Conservation (phyloP, 64 coral and sea anemone species). For the Actinia tenebrosa region DNA sequence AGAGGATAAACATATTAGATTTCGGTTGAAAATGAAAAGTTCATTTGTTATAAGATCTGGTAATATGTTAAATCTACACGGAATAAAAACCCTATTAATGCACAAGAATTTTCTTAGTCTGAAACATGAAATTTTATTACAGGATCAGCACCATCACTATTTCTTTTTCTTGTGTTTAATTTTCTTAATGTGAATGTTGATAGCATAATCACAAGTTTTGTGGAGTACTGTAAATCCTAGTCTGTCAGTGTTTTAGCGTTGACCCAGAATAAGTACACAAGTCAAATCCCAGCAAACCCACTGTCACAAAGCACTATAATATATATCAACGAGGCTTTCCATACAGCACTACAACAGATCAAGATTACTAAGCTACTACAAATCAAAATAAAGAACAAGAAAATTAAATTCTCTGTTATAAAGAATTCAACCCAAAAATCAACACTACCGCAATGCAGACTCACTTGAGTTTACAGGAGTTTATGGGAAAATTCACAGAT, state of each 20-base stretch:
- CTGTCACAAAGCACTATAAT: not conserved
- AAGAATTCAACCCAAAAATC: not conserved
- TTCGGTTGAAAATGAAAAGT: too few species aligned
- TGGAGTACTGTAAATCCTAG: not conserved
- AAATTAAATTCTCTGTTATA: not conserved
- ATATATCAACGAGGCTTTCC: not conserved
- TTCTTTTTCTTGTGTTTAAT: not conserved
- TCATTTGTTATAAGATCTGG: too few species aligned
- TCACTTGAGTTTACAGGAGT: not conserved
- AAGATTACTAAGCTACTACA: not conserved
- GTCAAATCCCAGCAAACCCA: not conserved
- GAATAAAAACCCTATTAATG: too few species aligned
- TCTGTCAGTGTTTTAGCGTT: not conserved
- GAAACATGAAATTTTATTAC: not conserved
- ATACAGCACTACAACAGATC: not conserved
- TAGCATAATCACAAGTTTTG: not conserved
- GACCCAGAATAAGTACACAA: not conserved
- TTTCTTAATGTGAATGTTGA: not conserved
- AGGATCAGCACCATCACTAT: not conserved
- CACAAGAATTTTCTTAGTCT: too few species aligned
- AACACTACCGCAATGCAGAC: not conserved
- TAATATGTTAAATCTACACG: too few species aligned
- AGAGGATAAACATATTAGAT: too few species aligned
- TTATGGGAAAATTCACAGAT: not conserved
- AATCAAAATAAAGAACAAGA: not conserved